Conservation (phyloP, 2,888 invertebrate genomes). For the Agrochola macilenta region DNA sequence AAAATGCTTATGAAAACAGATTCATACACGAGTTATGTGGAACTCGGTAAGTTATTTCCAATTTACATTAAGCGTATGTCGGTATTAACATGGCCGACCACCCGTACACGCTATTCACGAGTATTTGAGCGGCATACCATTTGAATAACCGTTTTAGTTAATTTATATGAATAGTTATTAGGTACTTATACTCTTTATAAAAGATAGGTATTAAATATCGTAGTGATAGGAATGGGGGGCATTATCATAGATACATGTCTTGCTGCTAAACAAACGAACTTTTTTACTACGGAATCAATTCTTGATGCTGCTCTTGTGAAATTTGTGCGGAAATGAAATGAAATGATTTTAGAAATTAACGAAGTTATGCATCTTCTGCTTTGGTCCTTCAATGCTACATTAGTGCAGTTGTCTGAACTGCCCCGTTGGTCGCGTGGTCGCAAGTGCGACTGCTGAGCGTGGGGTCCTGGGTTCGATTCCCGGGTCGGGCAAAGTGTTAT, state of each 20-base stretch:
- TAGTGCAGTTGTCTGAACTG: too few species aligned
- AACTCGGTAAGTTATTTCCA: constrained; percentile 25
- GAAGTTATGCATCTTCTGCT: not conserved
- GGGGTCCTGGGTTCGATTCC: too few species aligned
- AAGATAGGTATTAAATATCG: not conserved
- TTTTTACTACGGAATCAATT: not conserved
- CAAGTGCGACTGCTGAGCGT: too few species aligned
- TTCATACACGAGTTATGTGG: constrained; percentile 16
- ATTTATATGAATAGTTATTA: not conserved
- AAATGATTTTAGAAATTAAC: not conserved
- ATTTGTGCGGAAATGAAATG: not conserved
- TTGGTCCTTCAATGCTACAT: not conserved
- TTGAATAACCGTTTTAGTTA: constrained; percentile 16
- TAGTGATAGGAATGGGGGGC: too few species aligned
- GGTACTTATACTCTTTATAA: not conserved
- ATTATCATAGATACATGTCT: not conserved
- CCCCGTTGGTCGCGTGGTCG: too few species aligned
- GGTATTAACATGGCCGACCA: constrained; percentile 10
- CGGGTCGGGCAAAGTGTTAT: too few species aligned
- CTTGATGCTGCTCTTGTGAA: not conserved
- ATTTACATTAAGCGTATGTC: constrained; percentile 28
- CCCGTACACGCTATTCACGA: constrained; percentile 22
- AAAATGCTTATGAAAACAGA: constrained; percentile 3
- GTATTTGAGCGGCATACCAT: constrained; percentile 23
- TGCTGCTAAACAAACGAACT: not conserved